Base-by-base conservation (phyloP, 2,797 vertebrate genomes). In the Scyliorhinus canicula region DNA sequence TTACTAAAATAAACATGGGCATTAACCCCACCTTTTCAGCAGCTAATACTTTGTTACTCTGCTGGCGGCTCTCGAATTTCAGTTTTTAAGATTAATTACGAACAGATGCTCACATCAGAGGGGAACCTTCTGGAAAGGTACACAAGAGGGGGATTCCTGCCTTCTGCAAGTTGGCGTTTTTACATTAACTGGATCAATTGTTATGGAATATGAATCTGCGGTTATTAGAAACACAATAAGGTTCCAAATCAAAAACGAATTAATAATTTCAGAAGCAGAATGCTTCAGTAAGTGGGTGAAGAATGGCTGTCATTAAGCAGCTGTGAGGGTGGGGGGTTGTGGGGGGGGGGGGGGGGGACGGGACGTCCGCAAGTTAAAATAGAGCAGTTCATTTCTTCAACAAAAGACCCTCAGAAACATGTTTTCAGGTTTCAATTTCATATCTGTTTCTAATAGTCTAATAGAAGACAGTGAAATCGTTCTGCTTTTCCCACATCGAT, bases 221-320 rank as follows among this genome's bases (percentile, higher is more conserved):
- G 28, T 55, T 94, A 94, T 71, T 94, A 94, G 47, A 71, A 71
- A 94, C 69, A n/a, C 93, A 94, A 71, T 94, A 52, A 77, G 93
- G 93, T 94, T 71, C 26, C 93, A 94, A 94, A 94, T 94, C 93
- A 71, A 94, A 74, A 74, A 74, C 67, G 55, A 94, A 69, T 94
- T 47, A 71, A 94, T 71, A 21, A 94, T 52, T 91, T 94, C 67
- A 71, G 12, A 71, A 71, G 47, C 31, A 35, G 74, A 74, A 52
- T 71, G 28, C 47, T 69, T 35, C 69, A 21, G 67, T n/a, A 19
- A 19, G 35, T 52, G 93, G 31, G 31, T 14, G 65, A 71, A 94
- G 19, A 94, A 71, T 74, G 71, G 67, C 44, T 52, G 31, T 52
- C 16, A 52, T 94, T 74, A 74, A 71, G 35, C 67, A 71, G 67